Base-by-base conservation (phyloP, 1,140 invertebrate genomes). In the Pentalonia nigronervosa region DNA sequence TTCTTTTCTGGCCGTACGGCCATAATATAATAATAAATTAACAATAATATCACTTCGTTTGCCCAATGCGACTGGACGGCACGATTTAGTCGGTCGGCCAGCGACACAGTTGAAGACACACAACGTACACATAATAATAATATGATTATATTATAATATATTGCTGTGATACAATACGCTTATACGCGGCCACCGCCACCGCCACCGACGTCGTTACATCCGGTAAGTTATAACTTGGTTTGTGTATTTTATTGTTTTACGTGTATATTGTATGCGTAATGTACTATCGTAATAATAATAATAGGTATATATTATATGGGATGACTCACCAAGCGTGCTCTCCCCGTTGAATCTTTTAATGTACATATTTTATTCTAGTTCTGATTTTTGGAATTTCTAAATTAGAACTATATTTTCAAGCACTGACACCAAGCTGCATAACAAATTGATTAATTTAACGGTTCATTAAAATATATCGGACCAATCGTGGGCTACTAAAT, bases 1-100 rank as follows among this genome's bases (percentile, higher is more conserved):
- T 76, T 76, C 60, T 76, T 76, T 76, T 76, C 60, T 76, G n/a
- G 4, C 60, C n/a, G 60, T n/a, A 30, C n/a, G n/a, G 60, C n/a
- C 30, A n/a, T 76, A 76, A 76, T 76, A 76, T 76, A 76, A 76
- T 76, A 76, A 76, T 76, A 76, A 76, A 76, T 76, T n/a, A 76
- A 76, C 60, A n/a, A 76, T 76, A 76, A 76, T n/a, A 76, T 76
- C 30, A 14, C 60, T 1, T 34, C 60, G 60, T 76, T 34, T 14
- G 60, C 60, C 14, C 30, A 4, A n/a, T 34, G 30, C n/a, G 60
- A 76, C 60, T 76, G 60, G n/a, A n/a, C 60, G 4, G 60, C 60
- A 30, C 60, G 60, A 76, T 76, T 53, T 76, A 76, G 60, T 76
- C 60, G 60, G 30, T 76, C 60, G 60, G 60, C n/a, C 6, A 30